A percentile compares a stretch with the other conserved stretches of the same genome.
phyloP scores from a whole-genome alignment of 2,113 vertebrate genomes.

The Tyrannus savana region DNA sequence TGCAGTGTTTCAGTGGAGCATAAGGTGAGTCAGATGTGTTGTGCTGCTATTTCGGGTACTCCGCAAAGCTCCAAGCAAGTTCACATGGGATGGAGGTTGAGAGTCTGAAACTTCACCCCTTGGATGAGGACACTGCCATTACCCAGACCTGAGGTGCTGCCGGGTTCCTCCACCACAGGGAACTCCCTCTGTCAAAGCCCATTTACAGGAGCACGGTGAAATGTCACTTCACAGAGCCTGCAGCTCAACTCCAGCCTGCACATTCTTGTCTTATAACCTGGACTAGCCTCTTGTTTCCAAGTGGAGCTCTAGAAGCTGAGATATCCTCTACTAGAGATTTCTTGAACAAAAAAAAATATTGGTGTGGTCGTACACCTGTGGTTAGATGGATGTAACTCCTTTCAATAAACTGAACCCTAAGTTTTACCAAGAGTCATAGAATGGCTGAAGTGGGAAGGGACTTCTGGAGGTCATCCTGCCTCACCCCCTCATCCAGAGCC shows the following conservation, averaged over 20 bases:
- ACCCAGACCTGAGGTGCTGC: not conserved
- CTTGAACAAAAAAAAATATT: not conserved
- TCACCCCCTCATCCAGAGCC: not conserved
- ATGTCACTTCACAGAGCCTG: not conserved
- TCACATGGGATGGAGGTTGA: not conserved
- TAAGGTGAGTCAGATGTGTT: not conserved
- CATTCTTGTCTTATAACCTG: not conserved
- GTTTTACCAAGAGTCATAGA: not conserved
- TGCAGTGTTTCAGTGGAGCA: not conserved
- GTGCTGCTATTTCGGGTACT: not conserved
- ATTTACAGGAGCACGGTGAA: not conserved
- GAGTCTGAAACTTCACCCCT: not conserved
- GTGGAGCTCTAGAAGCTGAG: not conserved
- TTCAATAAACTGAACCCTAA: not conserved
- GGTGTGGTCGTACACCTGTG: not conserved
- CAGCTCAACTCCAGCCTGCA: not conserved
- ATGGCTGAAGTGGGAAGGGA: not conserved
- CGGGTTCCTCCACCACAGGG: accelerated
- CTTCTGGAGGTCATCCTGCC: not conserved
- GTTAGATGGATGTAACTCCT: not conserved
- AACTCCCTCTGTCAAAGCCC: not conserved
- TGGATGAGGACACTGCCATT: not conserved
- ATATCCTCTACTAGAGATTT: not conserved
- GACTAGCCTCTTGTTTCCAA: not conserved
- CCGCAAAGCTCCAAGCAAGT: not conserved